Conservation (phyloP, 2,888 invertebrate species). For the Amphiduros pacificus region DNA sequence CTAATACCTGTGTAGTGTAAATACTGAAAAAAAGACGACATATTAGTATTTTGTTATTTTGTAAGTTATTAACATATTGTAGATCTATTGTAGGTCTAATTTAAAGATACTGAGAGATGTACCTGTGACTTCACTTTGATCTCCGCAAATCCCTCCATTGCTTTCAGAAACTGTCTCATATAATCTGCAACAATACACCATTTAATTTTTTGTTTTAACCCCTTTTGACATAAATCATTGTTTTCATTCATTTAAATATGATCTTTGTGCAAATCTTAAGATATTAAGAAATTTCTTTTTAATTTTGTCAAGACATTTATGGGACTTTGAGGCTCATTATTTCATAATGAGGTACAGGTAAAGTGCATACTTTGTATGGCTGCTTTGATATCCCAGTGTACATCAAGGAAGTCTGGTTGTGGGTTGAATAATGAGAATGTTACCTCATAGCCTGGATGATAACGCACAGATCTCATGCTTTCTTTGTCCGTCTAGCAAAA, state of each 20-base stretch:
- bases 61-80: too few relatives aligned
- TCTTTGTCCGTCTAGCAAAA: conserved; percentile 54
- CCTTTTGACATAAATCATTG: too few relatives aligned
- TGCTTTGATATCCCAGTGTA: conserved; percentile 71
- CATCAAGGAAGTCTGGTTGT: conserved; percentile 71
- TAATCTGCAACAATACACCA: conserved; percentile 70
- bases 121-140: conserved; percentile 82
- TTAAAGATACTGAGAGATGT: too few relatives aligned
- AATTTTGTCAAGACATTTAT: too few relatives aligned
- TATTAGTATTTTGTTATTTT: too few relatives aligned
- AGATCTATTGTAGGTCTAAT: too few relatives aligned
- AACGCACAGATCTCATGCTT: conserved; percentile 53
- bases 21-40: conserved; percentile 50
- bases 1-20: conserved; percentile 80
- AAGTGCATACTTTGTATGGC: conserved; percentile 68
- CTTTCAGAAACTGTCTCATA: conserved; percentile 74
- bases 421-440: conserved; percentile 83
- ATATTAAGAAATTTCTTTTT: too few relatives aligned
- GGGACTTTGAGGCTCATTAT: too few relatives aligned
- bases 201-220: too few relatives aligned
- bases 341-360: too few relatives aligned
- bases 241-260: too few relatives aligned
- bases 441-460: conserved; percentile 71
- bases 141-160: conserved; percentile 73
- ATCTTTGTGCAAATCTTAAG: too few relatives aligned